Evolutionary conservation across 2,797 vertebrate species (phyloP).

Genomic region (Cottoperca gobio): DNA sequence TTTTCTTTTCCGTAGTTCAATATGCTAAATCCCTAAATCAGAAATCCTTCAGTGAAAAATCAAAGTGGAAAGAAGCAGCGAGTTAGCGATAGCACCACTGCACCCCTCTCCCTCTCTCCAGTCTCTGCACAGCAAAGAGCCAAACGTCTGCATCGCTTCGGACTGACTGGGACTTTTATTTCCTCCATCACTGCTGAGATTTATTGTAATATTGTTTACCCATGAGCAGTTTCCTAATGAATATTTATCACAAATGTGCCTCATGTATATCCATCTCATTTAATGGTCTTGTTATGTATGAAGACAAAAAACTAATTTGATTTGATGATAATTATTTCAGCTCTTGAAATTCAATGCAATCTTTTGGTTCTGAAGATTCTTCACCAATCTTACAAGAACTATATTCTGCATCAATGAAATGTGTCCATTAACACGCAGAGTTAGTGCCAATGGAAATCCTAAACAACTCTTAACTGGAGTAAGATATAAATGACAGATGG

Average conservation of each 20-base stretch:
- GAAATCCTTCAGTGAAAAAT: not conserved
- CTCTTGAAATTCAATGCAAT: not conserved
- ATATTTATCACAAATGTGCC: conserved; percentile 34
- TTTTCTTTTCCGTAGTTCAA: not conserved
- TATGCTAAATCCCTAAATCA: not conserved
- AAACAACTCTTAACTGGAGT: no score
- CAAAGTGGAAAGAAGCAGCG: not conserved
- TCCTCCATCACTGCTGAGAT: conserved; percentile 20
- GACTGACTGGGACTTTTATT: conserved; percentile 5
- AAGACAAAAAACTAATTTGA: conserved; percentile 10
- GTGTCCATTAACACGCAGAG: no score
- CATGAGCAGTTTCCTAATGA: conserved; percentile 38
- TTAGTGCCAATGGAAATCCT: not conserved
- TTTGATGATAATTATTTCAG: not conserved
- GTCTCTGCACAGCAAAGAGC: not conserved
- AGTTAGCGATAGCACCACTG: not conserved
- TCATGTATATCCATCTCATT: conserved; percentile 41
- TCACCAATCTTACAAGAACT: not conserved
- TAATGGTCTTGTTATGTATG: conserved; percentile 6
- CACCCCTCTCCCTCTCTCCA: not conserved
- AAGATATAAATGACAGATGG: not conserved
- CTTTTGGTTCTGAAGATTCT: not conserved
- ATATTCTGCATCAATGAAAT: not conserved
- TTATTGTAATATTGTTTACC: conserved; percentile 29
- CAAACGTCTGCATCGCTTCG: conserved; percentile 8